Conservation (phyloP, 2,113 vertebrate genomes). For the Tapirus terrestris region DNA sequence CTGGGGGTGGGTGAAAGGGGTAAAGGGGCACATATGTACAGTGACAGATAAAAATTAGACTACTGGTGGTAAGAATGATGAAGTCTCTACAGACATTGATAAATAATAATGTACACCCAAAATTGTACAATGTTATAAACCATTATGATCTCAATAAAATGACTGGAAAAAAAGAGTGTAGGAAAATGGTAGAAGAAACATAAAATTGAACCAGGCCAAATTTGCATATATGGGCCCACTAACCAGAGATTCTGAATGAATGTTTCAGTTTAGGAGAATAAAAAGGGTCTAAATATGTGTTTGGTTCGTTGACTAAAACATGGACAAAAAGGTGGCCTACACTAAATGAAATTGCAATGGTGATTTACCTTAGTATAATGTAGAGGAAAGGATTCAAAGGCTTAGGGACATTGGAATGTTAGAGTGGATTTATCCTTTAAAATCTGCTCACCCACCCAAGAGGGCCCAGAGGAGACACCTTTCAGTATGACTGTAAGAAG, state of each 20-base stretch:
- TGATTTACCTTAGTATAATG: background rate
- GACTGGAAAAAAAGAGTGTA: background rate
- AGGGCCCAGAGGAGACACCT: background rate
- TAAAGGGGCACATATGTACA: too few species aligned
- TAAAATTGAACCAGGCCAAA: background rate
- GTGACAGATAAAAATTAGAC: too few species aligned
- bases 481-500: background rate
- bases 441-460: background rate
- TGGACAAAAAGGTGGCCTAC: background rate
- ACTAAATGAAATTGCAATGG: background rate
- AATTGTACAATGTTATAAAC: too few species aligned
- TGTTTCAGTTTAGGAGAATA: background rate
- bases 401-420: too few species aligned
- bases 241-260: background rate
- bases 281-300: background rate
- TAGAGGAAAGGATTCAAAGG: background rate
- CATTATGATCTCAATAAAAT: too few species aligned
- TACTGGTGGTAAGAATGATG: too few species aligned
- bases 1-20: too few species aligned
- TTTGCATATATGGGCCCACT: background rate
- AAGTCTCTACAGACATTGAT: too few species aligned
- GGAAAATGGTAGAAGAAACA: background rate
- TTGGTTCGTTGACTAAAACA: background rate
- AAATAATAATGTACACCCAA: too few species aligned
- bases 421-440: background rate